Percentiles rank a stretch among this genome's conserved stretches.
Evolutionary conservation across 2,888 invertebrate genomes (phyloP).

Genomic region (Liodrosophila aerea): DNA sequence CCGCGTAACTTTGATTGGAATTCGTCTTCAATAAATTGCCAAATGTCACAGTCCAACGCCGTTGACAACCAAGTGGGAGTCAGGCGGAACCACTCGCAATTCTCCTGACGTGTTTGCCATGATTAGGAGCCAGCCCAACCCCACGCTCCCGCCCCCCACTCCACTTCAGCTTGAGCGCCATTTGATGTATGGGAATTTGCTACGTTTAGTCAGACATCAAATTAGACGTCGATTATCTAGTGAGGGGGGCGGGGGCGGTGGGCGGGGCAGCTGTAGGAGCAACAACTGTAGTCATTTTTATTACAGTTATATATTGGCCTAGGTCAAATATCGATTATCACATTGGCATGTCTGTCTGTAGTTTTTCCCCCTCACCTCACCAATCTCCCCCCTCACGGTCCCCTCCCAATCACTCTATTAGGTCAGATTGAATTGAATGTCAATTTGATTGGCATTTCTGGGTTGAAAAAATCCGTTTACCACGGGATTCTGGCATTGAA

Average conservation of each 20-base stretch:
- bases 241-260: not conserved
- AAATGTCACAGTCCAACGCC: constrained; percentile 66
- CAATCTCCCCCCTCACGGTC: no score
- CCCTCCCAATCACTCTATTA: constrained; percentile 28
- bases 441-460: constrained; percentile 70
- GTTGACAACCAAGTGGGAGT: constrained; percentile 43
- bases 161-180: constrained; percentile 23
- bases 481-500: constrained; percentile 7
- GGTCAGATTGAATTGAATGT: constrained; percentile 73
- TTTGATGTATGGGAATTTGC: constrained; percentile 47
- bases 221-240: constrained; percentile 71
- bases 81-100: constrained; percentile 23
- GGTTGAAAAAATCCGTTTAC: constrained; percentile 16
- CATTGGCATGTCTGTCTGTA: constrained; percentile 16
- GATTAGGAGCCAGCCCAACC: constrained; percentile 44
- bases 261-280: not conserved
- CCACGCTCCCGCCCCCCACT: constrained; percentile 3
- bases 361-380: no score
- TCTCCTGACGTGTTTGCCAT: constrained; percentile 65
- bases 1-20: constrained; percentile 73
- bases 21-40: constrained; percentile 74
- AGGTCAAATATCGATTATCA: constrained; percentile 77
- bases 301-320: constrained; percentile 64
- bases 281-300: not conserved
- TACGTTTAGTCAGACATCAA: constrained; percentile 65